A percentile compares a stretch with the other conserved stretches of the same genome.
These are phyloP conservation scores for Temnothorax curvispinosus DNA, from an alignment of 1,140 invertebrate species.

Conservation along the genomic window DNA sequence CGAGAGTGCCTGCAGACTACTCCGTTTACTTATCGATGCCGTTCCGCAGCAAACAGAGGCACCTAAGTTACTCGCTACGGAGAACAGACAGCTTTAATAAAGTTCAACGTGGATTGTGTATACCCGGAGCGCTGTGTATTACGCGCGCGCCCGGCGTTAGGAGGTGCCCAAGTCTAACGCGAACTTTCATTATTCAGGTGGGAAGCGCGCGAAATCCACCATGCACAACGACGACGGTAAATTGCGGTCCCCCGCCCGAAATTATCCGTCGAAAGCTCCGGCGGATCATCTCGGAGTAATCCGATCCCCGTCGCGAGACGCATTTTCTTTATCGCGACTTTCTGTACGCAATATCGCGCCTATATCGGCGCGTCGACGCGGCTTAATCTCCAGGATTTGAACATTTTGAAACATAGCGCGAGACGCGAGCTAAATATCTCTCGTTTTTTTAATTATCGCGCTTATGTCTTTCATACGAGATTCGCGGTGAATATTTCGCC, in stretches of 20 bases:
- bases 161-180: constrained; percentile 45
- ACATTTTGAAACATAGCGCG: not conserved
- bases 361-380: not conserved
- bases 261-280: constrained; percentile 31
- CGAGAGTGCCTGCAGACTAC: constrained; percentile 52
- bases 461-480: not conserved
- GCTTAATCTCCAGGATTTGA: not conserved
- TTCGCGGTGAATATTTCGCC: not conserved
- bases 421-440: not conserved
- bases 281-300: constrained; percentile 16
- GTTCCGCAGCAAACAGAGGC: constrained; percentile 39
- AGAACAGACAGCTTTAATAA: constrained; percentile 68
- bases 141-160: constrained; percentile 8
- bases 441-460: not conserved
- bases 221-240: constrained; percentile 4
- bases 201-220: not conserved
- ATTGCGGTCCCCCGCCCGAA: constrained; percentile 22
- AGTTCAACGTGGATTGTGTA: constrained; percentile 47
- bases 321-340: not conserved
- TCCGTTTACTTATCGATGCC: constrained; percentile 69
- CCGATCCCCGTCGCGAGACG: not conserved
- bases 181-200: constrained; percentile 62
- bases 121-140: constrained; percentile 25
- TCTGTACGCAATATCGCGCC: not conserved
- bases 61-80: constrained; percentile 63